These are phyloP conservation scores for Diglossa cyanea DNA, from an alignment of 2,797 vertebrate genomes.

Conservation along the genomic window DNA sequence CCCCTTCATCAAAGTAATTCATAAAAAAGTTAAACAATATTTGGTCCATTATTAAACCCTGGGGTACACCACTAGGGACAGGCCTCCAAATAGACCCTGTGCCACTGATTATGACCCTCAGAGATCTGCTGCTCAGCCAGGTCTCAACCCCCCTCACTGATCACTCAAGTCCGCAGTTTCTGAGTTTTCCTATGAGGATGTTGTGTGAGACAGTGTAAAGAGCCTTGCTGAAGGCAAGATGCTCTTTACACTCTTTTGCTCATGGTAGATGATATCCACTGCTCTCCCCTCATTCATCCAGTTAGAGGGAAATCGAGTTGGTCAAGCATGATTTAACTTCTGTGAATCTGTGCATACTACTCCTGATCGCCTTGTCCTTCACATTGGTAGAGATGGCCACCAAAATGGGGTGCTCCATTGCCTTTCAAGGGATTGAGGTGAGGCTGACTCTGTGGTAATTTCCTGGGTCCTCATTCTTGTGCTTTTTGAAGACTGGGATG, in stretches of 20 bases:
- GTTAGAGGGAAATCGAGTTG: neutral
- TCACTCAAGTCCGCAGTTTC: accelerated
- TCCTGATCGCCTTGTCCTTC: neutral
- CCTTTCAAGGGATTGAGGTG: neutral
- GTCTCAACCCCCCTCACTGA: accelerated
- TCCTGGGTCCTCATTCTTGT: neutral
- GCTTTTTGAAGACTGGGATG: neutral
- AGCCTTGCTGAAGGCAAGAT: neutral
- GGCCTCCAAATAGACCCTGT: neutral
- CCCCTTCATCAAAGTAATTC: neutral
- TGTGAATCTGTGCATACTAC: neutral
- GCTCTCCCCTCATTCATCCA: neutral
- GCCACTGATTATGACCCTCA: neutral
- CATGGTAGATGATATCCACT: neutral
- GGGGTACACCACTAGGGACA: neutral
- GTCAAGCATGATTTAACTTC: neutral
- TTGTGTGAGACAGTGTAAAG: accelerated
- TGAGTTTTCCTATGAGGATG: neutral
- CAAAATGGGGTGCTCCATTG: accelerated
- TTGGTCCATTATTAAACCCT: neutral
- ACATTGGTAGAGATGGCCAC: neutral
- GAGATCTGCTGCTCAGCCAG: neutral
- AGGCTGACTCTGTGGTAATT: neutral
- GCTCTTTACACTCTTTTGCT: neutral
- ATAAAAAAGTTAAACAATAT: neutral